phyloP scores from a whole-genome alignment of 2,888 invertebrate species.

The Phortica magna region DNA sequence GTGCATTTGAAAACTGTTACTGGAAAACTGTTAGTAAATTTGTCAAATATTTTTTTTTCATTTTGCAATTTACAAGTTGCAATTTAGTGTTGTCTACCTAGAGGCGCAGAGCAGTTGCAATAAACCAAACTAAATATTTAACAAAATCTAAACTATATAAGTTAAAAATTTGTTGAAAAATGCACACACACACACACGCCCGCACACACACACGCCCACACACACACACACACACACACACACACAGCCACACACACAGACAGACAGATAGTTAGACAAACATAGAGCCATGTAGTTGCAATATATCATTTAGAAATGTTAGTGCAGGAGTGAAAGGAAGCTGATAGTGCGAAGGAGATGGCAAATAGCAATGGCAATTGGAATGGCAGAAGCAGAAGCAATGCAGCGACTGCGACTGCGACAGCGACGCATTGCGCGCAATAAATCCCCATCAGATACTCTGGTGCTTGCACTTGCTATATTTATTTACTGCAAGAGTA shows the following conservation, averaged over 20 bases:
- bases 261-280: background rate
- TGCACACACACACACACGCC: conserved; percentile 40
- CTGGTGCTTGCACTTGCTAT: conserved; percentile 52
- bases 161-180: conserved; percentile 59
- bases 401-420: conserved; percentile 19
- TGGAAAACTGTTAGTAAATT: no score
- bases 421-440: conserved; percentile 50
- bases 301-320: conserved; percentile 68
- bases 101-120: background rate
- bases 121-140: conserved; percentile 28
- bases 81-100: conserved; percentile 14
- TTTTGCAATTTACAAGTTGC: background rate
- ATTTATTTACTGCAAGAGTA: conserved; percentile 67
- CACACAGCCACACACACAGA: background rate
- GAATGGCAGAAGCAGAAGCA: conserved; percentile 22
- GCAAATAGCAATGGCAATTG: conserved; percentile 35
- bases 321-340: background rate
- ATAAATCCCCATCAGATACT: conserved; percentile 71
- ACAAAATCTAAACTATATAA: conserved; percentile 19
- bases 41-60: no score
- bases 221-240: background rate
- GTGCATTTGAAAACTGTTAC: background rate
- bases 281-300: conserved; percentile 59
- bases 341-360: background rate
- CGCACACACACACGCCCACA: background rate